A percentile compares a stretch with the other conserved stretches of the same genome.
Conservation (phyloP, 2,113 vertebrate genomes). For the Gavialis gangeticus region DNA sequence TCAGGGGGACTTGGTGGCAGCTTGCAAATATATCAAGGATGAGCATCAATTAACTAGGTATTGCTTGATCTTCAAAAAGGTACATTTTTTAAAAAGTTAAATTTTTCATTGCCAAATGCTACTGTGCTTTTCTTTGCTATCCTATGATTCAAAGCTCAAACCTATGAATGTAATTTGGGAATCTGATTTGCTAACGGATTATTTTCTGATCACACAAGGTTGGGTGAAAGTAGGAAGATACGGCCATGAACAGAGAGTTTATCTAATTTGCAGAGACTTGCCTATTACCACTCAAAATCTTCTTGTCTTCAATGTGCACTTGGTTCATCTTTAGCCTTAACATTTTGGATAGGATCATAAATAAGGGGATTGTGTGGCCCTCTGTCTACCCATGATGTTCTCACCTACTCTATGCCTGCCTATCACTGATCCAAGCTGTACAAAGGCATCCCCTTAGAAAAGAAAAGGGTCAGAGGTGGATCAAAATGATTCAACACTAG, state of each 20-base stretch:
- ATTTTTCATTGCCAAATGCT: not conserved
- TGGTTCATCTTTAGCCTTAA: not conserved
- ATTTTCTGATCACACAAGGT: slow-evolving; percentile 25
- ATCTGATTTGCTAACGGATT: slow-evolving; percentile 23
- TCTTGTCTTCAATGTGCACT: not conserved
- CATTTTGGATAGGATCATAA: too few species aligned
- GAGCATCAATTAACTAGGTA: too few species aligned
- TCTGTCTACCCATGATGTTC: not conserved
- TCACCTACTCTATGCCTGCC: not conserved
- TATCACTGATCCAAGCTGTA: not conserved
- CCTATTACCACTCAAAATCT: not conserved
- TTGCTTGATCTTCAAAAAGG: slow-evolving; percentile 34
- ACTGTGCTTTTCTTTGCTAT: slow-evolving; percentile 39
- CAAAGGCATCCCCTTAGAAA: not conserved
- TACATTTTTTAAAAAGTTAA: not conserved
- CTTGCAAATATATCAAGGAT: too few species aligned
- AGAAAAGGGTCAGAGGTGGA: not conserved
- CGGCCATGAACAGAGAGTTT: not conserved
- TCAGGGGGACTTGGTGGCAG: too few species aligned
- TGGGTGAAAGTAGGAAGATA: not conserved
- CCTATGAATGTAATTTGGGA: slow-evolving; percentile 40
- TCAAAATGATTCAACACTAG: not conserved
- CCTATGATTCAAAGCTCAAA: slow-evolving; percentile 15
- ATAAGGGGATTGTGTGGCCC: too few species aligned
- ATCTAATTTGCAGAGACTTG: slow-evolving; percentile 25